Base-by-base conservation (phyloP, 2,888 invertebrate species). In the Synanthedon formicaeformis region DNA sequence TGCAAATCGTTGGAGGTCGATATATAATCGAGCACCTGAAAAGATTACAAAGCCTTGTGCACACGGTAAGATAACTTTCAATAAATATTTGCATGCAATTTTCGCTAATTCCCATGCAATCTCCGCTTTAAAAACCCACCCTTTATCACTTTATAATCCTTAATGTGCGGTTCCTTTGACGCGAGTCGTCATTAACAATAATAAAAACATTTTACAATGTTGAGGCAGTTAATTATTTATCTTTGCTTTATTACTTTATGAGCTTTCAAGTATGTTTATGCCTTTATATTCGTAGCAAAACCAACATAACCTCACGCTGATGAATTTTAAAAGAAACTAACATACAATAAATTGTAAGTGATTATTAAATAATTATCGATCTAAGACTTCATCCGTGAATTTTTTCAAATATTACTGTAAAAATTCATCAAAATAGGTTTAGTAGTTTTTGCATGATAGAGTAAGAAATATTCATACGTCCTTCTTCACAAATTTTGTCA, bases 141-240 rank as follows among this genome's bases (percentile, higher is more conserved):
- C 52, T 78, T 78, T 81, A 81, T 77, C 57, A 50, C 55, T 81
- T 81, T 79, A 81, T 69, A 71, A 70, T 64, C 58, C 62, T 63
- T 78, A 76, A 81, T 79, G 64, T 63, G 64, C 73, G 65, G 70
- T 59, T 54, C 60, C 66, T 71, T 73, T 70, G 63, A 65, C 49
- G 53, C 52, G 45, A 51, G 52, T 53, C 48, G 55, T 54, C 59
- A 57, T 60, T 53, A 62, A 51, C 51, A 49, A 16, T 55, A 57
- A 62, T 65, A 65, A 68, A 64, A 58, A 51, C 56, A 54, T 51
- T 66, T 65, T 66, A 70, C 65, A 67, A 69, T 65, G 65, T 64
- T 53, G 53, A 50, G 54, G 23, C 51, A 52, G 54, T 52, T 54
- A 56, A 56, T 53, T 12, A 45, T 45, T 45, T 45, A 45, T 45